Base-by-base conservation (phyloP, 92 coral and sea anemone species). In the Blastomussa wellsi region DNA sequence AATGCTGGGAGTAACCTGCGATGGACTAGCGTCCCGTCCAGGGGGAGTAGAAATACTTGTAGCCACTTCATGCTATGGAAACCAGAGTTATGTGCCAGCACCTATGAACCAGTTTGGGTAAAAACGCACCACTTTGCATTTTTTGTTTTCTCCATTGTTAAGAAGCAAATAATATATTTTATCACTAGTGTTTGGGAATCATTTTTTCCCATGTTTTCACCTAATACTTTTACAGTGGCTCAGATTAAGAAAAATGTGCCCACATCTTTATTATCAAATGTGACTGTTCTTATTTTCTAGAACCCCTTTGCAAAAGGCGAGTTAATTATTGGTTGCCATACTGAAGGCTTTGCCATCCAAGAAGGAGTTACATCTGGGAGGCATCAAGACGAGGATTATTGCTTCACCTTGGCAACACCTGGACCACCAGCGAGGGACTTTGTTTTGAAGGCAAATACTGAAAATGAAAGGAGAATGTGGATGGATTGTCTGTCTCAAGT, bases 381-480 rank as follows among this genome's bases (percentile, higher is more conserved):
- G 64, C 87, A 86, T 76, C 90, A 91, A 53, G 77, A 78, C 1
- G 81, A 80, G 22, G 95, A 93, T 2, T 88, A 92, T 60, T 93
- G 95, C 33, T 94, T 97, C 42, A 95, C 95, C 15, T 83, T 97
- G 26, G 79, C 47, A 7, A 90, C 96, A 1, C 99, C 99, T 29
- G 47, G 39, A 16, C 92, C 44, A 41, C 44, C 44, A 15, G 66
- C 79, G 17, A 91, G 99, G n/a, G 74, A 79, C 5, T 97, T 82
- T 74, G 88, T 91, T 51, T 74, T 97, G 52, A 93, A 94, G 66
- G 95, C 98, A 3, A 90, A 89, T 72, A 91, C 96, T 26, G 98
- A 95, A 57, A 95, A 97, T 72, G 99, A 97, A 72, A 86, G 94
- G 79, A 78, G 85, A 20, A 90, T 91, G 91, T 97, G 99, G 99